Evolutionary conservation across 2,797 vertebrate genomes (phyloP).

Genomic region (Polyboroides typus): DNA sequence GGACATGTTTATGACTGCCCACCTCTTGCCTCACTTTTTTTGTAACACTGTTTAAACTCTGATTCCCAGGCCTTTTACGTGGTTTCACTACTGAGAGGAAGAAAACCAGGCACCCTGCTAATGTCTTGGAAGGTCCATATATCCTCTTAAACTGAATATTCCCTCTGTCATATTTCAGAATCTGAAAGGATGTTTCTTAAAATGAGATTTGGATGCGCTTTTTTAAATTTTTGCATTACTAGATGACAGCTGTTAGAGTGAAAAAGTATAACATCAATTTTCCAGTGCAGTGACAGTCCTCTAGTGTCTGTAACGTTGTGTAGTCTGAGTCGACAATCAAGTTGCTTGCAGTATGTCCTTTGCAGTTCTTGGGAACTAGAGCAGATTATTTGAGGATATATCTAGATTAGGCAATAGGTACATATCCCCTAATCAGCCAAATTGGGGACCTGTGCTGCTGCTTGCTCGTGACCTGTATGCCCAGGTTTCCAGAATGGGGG

Average conservation of each 20-base stretch:
- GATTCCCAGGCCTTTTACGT: background rate
- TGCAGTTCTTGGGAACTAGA: background rate
- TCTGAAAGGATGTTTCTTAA: background rate
- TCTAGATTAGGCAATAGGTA: background rate
- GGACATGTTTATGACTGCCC: background rate
- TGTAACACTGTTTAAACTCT: background rate
- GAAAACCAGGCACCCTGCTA: background rate
- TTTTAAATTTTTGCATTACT: background rate
- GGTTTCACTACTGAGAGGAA: background rate
- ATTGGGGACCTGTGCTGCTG: rapidly evolving
- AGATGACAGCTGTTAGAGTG: background rate
- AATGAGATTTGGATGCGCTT: background rate
- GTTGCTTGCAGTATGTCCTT: background rate
- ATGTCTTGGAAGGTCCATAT: background rate
- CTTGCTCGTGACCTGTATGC: background rate
- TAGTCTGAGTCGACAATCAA: background rate
- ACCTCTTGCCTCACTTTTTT: background rate
- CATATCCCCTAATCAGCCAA: background rate
- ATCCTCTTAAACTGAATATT: background rate
- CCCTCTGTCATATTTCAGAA: background rate
- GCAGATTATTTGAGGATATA: background rate
- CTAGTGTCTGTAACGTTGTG: background rate
- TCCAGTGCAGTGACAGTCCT: background rate
- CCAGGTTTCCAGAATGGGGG: background rate
- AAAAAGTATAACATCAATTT: background rate